These are phyloP conservation scores for Cinara cedri DNA, from an alignment of 2,888 invertebrate genomes.

Conservation along the genomic window DNA sequence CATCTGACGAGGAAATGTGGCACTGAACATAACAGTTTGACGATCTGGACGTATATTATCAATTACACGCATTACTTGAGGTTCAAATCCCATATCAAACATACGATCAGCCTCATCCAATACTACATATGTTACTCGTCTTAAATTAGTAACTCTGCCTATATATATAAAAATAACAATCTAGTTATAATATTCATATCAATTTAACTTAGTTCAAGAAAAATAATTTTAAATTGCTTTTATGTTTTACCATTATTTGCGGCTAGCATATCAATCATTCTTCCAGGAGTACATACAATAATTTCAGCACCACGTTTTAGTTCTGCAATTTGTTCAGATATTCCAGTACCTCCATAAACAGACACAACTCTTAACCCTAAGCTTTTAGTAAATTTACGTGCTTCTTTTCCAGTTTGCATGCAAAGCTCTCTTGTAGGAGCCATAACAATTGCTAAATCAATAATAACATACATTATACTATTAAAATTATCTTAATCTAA, in stretches of 20 bases:
- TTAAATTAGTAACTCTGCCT: constrained; percentile 90
- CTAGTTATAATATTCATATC: background rate
- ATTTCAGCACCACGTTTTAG: constrained; percentile 96
- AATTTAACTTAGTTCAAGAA: background rate
- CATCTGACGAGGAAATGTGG: constrained; percentile 99
- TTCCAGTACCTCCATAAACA: constrained; percentile 98
- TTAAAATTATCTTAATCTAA: background rate
- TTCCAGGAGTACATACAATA: constrained; percentile 97
- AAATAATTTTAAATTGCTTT: too few relatives aligned
- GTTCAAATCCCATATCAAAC: constrained; percentile 99
- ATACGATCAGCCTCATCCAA: constrained; percentile 98
- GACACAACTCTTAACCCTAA: constrained; percentile 87
- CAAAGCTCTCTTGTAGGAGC: constrained; percentile 97
- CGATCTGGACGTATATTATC: constrained; percentile 96
- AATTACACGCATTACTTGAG: constrained; percentile 96
- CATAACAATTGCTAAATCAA: constrained; percentile 81
- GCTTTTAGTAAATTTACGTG: constrained; percentile 90
- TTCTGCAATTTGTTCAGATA: constrained; percentile 88
- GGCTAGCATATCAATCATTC: constrained; percentile 99
- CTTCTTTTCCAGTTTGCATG: constrained; percentile 97
- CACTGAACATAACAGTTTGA: constrained; percentile 98
- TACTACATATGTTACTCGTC: constrained; percentile 96
- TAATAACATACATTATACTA: background rate
- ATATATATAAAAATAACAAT: constrained; percentile 36
- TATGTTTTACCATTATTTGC: constrained; percentile 82